Evolutionary conservation across 2,797 vertebrate species (phyloP).

Genomic region (Catamblyrhynchus diadema): DNA sequence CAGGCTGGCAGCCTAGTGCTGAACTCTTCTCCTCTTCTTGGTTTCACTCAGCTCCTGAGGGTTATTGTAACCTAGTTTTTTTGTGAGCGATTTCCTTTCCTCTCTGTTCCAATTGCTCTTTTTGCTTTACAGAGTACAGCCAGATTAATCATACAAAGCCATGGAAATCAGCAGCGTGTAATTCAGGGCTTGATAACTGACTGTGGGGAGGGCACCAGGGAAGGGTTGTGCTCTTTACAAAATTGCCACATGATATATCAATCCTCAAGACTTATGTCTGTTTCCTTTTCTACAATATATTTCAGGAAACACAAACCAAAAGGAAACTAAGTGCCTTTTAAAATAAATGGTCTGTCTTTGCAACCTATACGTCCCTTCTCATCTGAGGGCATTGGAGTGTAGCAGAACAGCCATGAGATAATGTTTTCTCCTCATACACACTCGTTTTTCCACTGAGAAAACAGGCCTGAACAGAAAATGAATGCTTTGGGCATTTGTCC

Average conservation of each 20-base stretch:
- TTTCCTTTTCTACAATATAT: neutral
- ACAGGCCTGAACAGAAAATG: neutral
- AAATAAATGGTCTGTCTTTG: neutral
- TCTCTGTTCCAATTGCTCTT: constrained; percentile 3
- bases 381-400: neutral
- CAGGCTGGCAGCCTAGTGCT: neutral
- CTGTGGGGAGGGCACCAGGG: neutral
- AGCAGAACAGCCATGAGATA: neutral
- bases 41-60: constrained; percentile 33
- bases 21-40: constrained; percentile 43
- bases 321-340: neutral
- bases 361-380: neutral
- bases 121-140: neutral
- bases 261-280: neutral
- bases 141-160: neutral
- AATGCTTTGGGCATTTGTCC: neutral
- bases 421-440: neutral
- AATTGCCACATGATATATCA: neutral
- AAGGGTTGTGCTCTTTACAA: neutral
- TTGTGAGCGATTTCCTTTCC: neutral
- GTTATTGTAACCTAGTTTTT: constrained; percentile 61
- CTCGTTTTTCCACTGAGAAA: neutral
- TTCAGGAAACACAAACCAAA: neutral
- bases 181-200: neutral
- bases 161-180: neutral